Conservation (phyloP, 92 coral and sea anemone species). For the Pocillopora grandis region DNA sequence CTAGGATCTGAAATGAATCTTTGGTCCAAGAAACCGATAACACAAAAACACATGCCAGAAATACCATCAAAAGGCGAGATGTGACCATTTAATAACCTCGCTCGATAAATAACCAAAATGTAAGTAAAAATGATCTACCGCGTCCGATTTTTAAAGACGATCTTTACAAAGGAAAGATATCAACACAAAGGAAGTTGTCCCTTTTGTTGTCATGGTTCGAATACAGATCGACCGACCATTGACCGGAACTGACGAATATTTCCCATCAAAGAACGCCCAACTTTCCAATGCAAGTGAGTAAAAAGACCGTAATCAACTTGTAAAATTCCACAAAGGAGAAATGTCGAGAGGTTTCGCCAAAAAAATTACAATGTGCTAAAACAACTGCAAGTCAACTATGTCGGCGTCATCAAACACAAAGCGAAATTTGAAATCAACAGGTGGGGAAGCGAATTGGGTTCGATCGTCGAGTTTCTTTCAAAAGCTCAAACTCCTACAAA, state of each 20-base stretch:
- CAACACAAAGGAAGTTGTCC: not conserved
- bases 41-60: not conserved
- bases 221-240: constrained; percentile 8
- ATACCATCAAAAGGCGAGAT: not conserved
- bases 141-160: not conserved
- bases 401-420: constrained; percentile 40
- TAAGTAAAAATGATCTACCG: not conserved
- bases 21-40: not conserved
- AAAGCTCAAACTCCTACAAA: constrained; percentile 30
- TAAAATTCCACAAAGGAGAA: not conserved
- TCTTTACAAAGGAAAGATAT: not conserved
- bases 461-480: constrained; percentile 14
- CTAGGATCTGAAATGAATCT: not conserved
- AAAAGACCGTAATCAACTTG: not conserved
- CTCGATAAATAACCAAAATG: not conserved
- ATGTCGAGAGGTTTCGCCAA: not conserved
- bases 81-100: not conserved
- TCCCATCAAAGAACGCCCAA: constrained; percentile 26
- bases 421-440: constrained; percentile 43
- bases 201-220: constrained; percentile 11
- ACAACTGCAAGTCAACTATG: constrained; percentile 10
- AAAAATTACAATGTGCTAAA: not conserved
- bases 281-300: not conserved
- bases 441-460: constrained; percentile 25
- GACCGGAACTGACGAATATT: constrained; percentile 31